These are phyloP conservation scores for Aspidiotus rigidus DNA, from an alignment of 2,888 invertebrate species.

Conservation along the genomic window DNA sequence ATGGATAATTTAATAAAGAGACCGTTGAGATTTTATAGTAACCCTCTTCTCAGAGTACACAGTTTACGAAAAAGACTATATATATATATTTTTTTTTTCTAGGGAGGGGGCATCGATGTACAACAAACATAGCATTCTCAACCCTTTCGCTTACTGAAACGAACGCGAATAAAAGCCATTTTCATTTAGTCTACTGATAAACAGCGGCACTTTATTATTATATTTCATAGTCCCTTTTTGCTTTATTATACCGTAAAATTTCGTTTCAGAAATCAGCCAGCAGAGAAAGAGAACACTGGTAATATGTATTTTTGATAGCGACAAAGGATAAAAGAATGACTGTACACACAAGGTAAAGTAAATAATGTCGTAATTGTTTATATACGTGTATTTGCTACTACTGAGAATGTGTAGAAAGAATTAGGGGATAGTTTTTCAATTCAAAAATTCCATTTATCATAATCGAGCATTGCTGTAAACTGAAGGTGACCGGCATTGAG, in stretches of 20 bases:
- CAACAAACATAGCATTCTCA: conserved; percentile 12
- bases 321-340: too few species aligned
- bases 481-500: too few species aligned
- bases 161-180: conserved; percentile 21
- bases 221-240: conserved; percentile 11
- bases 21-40: conserved; percentile 29
- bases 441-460: too few species aligned
- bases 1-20: conserved; percentile 32
- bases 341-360: too few species aligned
- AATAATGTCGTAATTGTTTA: background rate
- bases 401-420: too few species aligned
- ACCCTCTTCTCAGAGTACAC: conserved; percentile 1
- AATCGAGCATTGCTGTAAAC: too few species aligned
- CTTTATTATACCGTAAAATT: conserved; percentile 9
- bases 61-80: background rate
- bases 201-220: conserved; percentile 11
- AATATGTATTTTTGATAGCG: too few species aligned
- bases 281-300: too few species aligned
- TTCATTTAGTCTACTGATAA: conserved; percentile 28
- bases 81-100: background rate
- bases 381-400: background rate
- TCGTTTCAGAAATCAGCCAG: too few species aligned
- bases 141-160: conserved; percentile 18
- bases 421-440: too few species aligned
- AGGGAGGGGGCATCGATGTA: conserved; percentile 18